Conservation (phyloP, 2,113 vertebrate species). For the Scomber japonicus region DNA sequence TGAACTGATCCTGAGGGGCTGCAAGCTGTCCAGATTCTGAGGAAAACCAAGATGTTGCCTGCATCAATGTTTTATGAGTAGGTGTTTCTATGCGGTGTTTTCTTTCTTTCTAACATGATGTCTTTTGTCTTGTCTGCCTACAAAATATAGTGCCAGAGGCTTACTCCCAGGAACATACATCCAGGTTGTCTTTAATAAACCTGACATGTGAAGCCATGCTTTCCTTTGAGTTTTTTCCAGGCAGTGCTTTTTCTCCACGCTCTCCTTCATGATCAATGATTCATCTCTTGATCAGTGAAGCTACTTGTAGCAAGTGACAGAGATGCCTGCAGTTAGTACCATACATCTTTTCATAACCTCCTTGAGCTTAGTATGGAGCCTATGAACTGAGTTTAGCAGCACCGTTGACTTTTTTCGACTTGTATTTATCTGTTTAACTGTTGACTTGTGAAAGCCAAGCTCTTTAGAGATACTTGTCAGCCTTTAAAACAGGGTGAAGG, state of each 20-base stretch:
- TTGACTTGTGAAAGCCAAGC: neutral
- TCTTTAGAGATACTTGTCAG: slow-evolving; percentile 1
- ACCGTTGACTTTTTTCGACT: neutral
- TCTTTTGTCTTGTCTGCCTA: neutral
- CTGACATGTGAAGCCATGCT: neutral
- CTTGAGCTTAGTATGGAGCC: neutral
- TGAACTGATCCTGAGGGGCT: no score
- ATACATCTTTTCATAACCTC: neutral
- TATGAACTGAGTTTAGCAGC: neutral
- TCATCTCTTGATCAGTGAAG: neutral
- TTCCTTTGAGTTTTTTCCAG: neutral
- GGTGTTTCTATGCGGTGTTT: neutral
- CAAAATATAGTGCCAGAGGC: neutral
- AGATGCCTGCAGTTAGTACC: no score
- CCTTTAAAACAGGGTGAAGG: neutral
- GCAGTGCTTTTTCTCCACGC: neutral
- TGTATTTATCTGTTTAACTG: neutral
- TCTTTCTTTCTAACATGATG: neutral
- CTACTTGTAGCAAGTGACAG: no score
- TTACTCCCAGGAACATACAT: neutral
- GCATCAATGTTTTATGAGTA: no score
- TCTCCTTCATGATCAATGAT: neutral
- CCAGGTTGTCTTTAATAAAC: neutral
- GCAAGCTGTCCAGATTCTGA: no score
- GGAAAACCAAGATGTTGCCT: no score